Base-by-base conservation (phyloP, 2,888 invertebrate species). In the Adineta ricciae region DNA sequence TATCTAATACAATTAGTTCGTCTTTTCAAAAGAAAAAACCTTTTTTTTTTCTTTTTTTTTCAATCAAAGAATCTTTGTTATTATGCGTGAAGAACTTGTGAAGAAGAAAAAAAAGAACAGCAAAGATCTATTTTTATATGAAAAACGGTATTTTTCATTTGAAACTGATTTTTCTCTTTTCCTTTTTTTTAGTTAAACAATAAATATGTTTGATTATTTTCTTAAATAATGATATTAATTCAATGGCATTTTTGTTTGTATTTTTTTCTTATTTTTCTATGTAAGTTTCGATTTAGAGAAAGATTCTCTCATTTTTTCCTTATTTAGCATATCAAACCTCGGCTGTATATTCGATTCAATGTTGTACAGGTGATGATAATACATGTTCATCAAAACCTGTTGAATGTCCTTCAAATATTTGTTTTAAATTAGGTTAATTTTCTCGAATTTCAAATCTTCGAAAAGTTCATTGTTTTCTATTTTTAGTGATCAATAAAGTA, bases 321-420 rank as follows among this genome's bases (percentile, higher is more conserved):
- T 49, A 14, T 49, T 14, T 50, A 64, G 64, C 27, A 64, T 64
- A 64, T 32, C 9, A 32, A 14, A 32, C 64, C 11, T 8, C 32
- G 4, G 64, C 64, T 64, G 32, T 64, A 1, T 64, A 64, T 32
- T 64, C 64, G 16, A 64, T 64, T 64, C 64, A 64, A 64, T 64
- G 64, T 64, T 64, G 64, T 14, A 64, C 64, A n/a, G n/a, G 64
- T 32, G n/a, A 32, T 32, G 64, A 64, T 64, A 64, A 64, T 64
- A 32, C 64, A 64, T 64, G 64, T 64, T 64, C 32, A 64, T 64
- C 64, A 27, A 64, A 64, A 64, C 64, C 64, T 64, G 64, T 64
- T 64, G 64, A 32, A 32, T 64, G 64, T 32, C 64, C 64, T 64
- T 64, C 64, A 64, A 64, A 64, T 64, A 32, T 64, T 32, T 64